Conservation (phyloP, 2,113 vertebrate species). For the Pedionomus torquatus region DNA sequence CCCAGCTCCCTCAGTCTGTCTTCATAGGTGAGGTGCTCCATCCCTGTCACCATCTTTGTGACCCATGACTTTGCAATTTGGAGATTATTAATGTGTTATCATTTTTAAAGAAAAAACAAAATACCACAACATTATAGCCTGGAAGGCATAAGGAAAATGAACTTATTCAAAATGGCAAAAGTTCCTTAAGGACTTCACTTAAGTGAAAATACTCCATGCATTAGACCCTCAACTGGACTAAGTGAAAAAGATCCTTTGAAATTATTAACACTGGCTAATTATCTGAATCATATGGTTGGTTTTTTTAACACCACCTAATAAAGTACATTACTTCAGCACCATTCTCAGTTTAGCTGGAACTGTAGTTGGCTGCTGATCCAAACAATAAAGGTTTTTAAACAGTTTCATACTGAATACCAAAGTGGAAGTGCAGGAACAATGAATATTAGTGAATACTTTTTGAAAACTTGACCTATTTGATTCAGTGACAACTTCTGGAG, state of each 20-base stretch:
- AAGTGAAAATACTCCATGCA: background rate
- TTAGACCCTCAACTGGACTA: background rate
- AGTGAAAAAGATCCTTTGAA: background rate
- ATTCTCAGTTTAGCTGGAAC: background rate
- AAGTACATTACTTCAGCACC: background rate
- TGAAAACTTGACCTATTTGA: background rate
- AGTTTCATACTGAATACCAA: background rate
- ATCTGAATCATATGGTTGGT: background rate
- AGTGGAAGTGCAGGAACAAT: background rate
- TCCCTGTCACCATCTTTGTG: too few relatives aligned
- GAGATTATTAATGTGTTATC: background rate
- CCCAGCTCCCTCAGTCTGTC: too few relatives aligned
- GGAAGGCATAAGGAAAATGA: background rate
- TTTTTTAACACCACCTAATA: background rate
- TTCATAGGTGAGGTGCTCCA: too few relatives aligned
- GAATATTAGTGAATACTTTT: background rate
- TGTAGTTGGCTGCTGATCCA: background rate
- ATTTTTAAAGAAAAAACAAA: too few relatives aligned
- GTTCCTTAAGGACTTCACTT: background rate
- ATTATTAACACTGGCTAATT: background rate
- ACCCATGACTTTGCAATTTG: too few relatives aligned
- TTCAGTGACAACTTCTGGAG: background rate
- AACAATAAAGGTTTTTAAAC: background rate
- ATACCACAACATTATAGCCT: too few relatives aligned
- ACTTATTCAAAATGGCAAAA: background rate